Evolutionary conservation across 2,888 invertebrate species (phyloP), one percentile per base, ranked within the genome.

Genomic region (Shargacucullia verbasci): DNA sequence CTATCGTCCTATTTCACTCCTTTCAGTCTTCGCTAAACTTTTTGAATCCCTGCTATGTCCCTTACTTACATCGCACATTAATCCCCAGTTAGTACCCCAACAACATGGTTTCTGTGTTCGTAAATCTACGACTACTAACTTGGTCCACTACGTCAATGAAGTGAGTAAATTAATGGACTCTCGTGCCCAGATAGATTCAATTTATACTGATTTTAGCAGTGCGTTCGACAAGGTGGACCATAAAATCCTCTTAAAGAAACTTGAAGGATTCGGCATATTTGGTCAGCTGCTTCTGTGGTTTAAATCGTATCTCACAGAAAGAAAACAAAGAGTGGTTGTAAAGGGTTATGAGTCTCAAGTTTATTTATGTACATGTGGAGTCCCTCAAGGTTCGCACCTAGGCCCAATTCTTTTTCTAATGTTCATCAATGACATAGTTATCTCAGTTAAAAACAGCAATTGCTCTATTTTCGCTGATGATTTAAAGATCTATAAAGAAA

Each of bases 201-300:
- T n/a, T n/a, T n/a, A n/a, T n/a, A n/a, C n/a, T n/a, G n/a, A n/a
- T n/a, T n/a, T n/a, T n/a, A n/a, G n/a, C n/a, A n/a, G n/a, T n/a
- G n/a, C n/a, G n/a, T 48, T 48, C 7, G 40, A 48, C 11, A 48
- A 40, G 9, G 35, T 49, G 29, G 41, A 43, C 4, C 37, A 50
- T 11, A 12, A 8, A 20, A 29, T 56, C 0, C 11, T 50, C 1
- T 11, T 56, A 6, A n/a, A 15, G 8, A 38, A 50, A 11, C 31
- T 56, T 10, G n/a, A 41, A n/a, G 9, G 5, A 1, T 33, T 31
- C 2, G 37, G 25, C 8, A 27, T 41, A 25, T 41, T 40, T 29
- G 15, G 40, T 1, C 11, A 15, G 1, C 11, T 35, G 0, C 29
- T 49, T 0, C 10, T n/a, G 7, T 29, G 57, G 44, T 53, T 34